phyloP scores from a whole-genome alignment of 2,888 invertebrate species.

The Magallana nippona region DNA sequence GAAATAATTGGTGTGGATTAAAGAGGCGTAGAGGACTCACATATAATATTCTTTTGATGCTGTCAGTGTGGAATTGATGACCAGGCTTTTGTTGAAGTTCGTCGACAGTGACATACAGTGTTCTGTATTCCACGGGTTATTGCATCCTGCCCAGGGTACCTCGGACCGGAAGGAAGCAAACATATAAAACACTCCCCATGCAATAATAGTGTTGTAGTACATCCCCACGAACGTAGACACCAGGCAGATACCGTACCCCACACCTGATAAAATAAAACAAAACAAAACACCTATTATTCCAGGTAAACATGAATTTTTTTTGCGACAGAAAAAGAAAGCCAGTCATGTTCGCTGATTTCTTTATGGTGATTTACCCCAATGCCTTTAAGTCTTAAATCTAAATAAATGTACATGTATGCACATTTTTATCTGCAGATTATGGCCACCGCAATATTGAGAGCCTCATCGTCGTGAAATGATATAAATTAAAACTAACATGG shows the following conservation, averaged over 20 bases:
- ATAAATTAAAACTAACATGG: no score
- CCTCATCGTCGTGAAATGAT: no score
- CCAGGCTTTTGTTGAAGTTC: slow-evolving; percentile 54
- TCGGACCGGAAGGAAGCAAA: slow-evolving; percentile 75
- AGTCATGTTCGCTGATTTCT: no score
- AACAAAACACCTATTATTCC: background rate
- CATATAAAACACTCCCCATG: slow-evolving; percentile 87
- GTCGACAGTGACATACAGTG: slow-evolving; percentile 82
- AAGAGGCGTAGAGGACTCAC: slow-evolving; percentile 56
- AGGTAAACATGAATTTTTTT: no score
- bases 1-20: no score
- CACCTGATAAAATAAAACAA: slow-evolving; percentile 84
- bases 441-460: no score
- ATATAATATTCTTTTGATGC: slow-evolving; percentile 74
- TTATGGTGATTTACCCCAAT: no score
- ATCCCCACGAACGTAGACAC: slow-evolving; percentile 87
- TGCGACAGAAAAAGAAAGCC: no score
- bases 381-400: no score
- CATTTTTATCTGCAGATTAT: no score
- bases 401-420: no score
- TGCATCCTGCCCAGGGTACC: slow-evolving; percentile 79
- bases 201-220: slow-evolving; percentile 98
- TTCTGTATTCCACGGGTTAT: slow-evolving; percentile 78
- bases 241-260: slow-evolving; percentile 94
- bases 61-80: slow-evolving; percentile 65